phyloP scores from a whole-genome alignment of 2,113 vertebrate species.

The Illadopsis cleaveri region DNA sequence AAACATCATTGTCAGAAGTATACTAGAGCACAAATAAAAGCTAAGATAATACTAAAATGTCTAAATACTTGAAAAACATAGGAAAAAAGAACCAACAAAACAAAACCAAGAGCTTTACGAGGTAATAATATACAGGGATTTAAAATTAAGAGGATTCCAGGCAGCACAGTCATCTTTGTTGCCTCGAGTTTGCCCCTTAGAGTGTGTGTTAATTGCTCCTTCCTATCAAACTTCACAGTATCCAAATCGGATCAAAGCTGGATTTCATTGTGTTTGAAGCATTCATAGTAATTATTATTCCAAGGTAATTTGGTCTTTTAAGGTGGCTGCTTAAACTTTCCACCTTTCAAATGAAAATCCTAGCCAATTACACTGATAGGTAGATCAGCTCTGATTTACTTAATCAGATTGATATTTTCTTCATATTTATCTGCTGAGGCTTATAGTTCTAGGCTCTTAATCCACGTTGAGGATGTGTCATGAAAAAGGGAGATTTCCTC shows the following conservation, averaged over 20 bases:
- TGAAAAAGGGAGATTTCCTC: not conserved
- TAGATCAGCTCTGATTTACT: conserved; percentile 11
- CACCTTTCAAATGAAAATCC: conserved; percentile 18
- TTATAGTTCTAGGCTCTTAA: not conserved
- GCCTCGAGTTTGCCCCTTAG: not conserved
- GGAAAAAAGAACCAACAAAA: not conserved
- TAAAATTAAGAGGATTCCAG: conserved; percentile 21
- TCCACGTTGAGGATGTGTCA: not conserved
- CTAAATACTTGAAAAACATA: not conserved
- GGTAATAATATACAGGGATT: not conserved
- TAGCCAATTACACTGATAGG: not conserved
- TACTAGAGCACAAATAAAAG: not conserved
- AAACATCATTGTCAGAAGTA: not conserved
- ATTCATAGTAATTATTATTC: conserved; percentile 25
- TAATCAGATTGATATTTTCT: not conserved
- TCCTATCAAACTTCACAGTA: not conserved
- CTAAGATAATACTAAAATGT: not conserved
- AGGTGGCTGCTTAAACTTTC: not conserved
- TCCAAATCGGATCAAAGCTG: conserved; percentile 7
- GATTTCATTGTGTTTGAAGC: conserved; percentile 23
- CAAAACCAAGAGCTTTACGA: not conserved
- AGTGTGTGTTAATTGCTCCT: conserved; percentile 16
- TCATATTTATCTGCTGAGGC: not conserved
- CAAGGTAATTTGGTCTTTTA: conserved; percentile 13
- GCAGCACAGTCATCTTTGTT: not conserved